Evolutionary conservation across 2,888 invertebrate genomes (phyloP).

Genomic region (Cenopis cana): DNA sequence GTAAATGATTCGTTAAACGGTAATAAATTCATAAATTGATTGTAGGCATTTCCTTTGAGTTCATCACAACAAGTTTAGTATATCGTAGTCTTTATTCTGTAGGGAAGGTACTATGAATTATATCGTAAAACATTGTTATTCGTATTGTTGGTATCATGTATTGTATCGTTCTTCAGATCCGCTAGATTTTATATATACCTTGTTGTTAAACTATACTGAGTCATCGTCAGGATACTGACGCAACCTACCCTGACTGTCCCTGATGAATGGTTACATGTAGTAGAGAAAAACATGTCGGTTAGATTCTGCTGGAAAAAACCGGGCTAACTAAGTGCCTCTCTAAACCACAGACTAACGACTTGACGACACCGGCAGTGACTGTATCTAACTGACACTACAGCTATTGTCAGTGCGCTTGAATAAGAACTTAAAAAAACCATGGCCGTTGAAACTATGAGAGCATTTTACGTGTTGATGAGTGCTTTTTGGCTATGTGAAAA

Average conservation of each 20-base stretch:
- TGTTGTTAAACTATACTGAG: background rate
- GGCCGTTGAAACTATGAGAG: slow-evolving; percentile 9
- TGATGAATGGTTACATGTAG: background rate
- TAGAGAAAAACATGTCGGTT: background rate
- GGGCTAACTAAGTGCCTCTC: slow-evolving; percentile 10
- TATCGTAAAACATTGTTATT: background rate
- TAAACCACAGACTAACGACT: slow-evolving; percentile 21
- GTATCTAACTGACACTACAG: slow-evolving; percentile 19
- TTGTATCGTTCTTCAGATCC: background rate
- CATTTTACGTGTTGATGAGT: too few species aligned
- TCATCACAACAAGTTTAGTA: background rate
- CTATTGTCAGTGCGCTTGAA: slow-evolving; percentile 7
- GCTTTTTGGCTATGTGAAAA: too few species aligned
- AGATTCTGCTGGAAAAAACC: background rate
- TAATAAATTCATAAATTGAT: background rate
- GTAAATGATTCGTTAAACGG: background rate
- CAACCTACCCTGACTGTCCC: background rate
- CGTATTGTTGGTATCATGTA: background rate
- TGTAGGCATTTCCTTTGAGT: background rate
- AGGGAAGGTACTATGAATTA: background rate
- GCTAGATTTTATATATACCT: background rate
- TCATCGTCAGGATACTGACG: slow-evolving; percentile 11
- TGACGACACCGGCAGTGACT: slow-evolving; percentile 3
- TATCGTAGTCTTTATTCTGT: background rate
- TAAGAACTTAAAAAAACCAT: slow-evolving; percentile 19